Evolutionary conservation across 1,140 invertebrate genomes (phyloP).

Genomic region (Sarcophaga bullata): DNA sequence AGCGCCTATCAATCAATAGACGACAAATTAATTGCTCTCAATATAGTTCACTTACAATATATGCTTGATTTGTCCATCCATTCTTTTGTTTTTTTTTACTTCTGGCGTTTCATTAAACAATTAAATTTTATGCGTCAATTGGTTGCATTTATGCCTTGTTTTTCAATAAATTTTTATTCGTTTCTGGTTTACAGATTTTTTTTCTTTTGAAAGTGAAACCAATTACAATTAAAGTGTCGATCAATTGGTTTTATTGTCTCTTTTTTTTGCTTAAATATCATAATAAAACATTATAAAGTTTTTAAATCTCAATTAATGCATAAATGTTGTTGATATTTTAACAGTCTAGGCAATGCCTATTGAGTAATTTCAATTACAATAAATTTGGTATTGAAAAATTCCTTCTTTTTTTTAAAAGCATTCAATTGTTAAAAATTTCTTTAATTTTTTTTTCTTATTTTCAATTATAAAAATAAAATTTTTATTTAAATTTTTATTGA

Average conservation of each 20-base stretch:
- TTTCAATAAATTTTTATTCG: no score
- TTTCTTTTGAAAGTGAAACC: constrained; percentile 1
- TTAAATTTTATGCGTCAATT: background rate
- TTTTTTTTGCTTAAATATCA: background rate
- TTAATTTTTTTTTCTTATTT: no score
- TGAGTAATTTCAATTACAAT: background rate
- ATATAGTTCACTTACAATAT: background rate
- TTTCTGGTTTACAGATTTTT: background rate
- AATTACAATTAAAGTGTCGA: background rate
- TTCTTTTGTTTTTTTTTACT: no score
- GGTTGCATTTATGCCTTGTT: no score
- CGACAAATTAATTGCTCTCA: background rate
- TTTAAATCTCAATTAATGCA: constrained; percentile 19
- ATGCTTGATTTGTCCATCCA: no score
- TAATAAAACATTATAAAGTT: background rate
- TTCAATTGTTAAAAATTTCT: no score
- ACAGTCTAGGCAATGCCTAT: background rate
- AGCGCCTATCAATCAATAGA: background rate
- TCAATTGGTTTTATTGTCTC: background rate
- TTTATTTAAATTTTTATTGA: no score
- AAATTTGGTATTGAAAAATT: background rate
- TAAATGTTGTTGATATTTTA: constrained; percentile 10
- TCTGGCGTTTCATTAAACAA: background rate
- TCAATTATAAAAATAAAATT: no score
- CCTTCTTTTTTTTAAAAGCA: background rate